Evolutionary conservation across 2,888 invertebrate species (phyloP), one percentile per base, ranked within the genome.

Genomic region (Liodrosophila aerea): DNA sequence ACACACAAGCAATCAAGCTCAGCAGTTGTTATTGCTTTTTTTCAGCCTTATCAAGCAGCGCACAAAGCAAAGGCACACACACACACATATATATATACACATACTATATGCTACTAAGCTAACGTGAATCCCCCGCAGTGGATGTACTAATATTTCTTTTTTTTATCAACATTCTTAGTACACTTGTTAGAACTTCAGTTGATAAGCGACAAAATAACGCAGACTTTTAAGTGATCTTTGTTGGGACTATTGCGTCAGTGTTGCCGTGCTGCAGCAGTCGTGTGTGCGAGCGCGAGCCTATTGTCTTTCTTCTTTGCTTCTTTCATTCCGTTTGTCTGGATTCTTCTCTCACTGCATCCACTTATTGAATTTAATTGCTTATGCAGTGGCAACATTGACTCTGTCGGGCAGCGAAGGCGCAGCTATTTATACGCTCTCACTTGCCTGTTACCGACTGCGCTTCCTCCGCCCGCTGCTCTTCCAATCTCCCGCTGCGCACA

Each of bases 351-450:
- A 54, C 71, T 53, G 53, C 58, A 70, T 56, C 68, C 81, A 83
- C 76, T 78, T 80, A 83, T 83, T 80, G 76, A 80, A 85, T 80
- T 78, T 78, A 78, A 85, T 78, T 85, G 83, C 81, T 69, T 78
- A 49, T 65, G 80, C 64, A 58, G 68, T 62, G 58, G 49, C 53
- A 56, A 43, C 47, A 57, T 37, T 18, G 12, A 37, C 34, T 36
- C 41, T 36, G 64, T 49, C 54, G 60, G 37, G 51, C 52, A 53
- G 50, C 58, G 62, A 50, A 7, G 72, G 16, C 22, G 22, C 22
- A 22, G 80, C 82, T 86, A 84, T 82, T 74, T 80, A 34, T 82
- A 82, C 41, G 46, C 64, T 73, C 66, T 64, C 81, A 59, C 66
- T 67, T 63, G 22, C 22, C 36, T 39, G n/a, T 39, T 22, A 54